Percentiles rank a stretch among this genome's conserved stretches.
Evolutionary conservation across 2,888 invertebrate genomes (phyloP).

Genomic region (Trisateles emortualis): DNA sequence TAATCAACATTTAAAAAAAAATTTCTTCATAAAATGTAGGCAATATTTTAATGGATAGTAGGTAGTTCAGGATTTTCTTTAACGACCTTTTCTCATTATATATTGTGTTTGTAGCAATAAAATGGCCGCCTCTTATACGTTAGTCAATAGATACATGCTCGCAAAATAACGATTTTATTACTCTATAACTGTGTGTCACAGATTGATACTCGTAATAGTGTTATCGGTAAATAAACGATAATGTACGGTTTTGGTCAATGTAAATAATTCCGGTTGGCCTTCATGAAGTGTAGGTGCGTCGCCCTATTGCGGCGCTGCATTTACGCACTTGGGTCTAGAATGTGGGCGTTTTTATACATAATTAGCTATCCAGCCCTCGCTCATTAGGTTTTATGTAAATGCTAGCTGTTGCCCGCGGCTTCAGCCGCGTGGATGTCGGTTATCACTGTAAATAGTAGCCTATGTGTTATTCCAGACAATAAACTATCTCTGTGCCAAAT

Average conservation of each 20-base stretch:
- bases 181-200: constrained; percentile 1
- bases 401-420: too few relatives aligned
- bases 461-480: too few relatives aligned
- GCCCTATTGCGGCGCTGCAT: too few relatives aligned
- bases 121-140: constrained; percentile 1
- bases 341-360: too few relatives aligned
- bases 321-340: too few relatives aligned
- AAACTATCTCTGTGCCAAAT: too few relatives aligned
- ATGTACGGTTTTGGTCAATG: neutral
- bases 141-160: neutral
- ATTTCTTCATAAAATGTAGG: constrained; percentile 7
- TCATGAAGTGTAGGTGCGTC: too few relatives aligned
- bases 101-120: constrained; percentile 17
- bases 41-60: constrained; percentile 10
- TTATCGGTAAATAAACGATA: neutral
- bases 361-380: too few relatives aligned
- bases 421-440: too few relatives aligned
- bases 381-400: too few relatives aligned
- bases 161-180: constrained; percentile 5
- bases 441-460: too few relatives aligned
- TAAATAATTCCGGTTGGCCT: too few relatives aligned
- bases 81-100: constrained; percentile 12
- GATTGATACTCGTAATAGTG: neutral
- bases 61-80: constrained; percentile 15
- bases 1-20: constrained; percentile 8